phyloP scores from a whole-genome alignment of 2,888 invertebrate genomes.

The Rhimphoctona megacephalus region DNA sequence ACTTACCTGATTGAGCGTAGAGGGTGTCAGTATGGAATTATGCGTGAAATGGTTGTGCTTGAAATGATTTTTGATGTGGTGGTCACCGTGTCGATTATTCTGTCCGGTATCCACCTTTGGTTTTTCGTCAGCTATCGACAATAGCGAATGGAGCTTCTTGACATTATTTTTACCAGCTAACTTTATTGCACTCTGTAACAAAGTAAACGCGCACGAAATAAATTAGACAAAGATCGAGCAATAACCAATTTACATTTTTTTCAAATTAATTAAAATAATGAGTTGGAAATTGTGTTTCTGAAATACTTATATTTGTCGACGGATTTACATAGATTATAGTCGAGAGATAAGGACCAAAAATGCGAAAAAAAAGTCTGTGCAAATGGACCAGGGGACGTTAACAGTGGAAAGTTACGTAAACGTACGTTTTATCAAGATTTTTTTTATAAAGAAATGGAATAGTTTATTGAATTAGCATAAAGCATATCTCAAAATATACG shows the following conservation, averaged over 20 bases:
- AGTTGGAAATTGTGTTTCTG: not conserved
- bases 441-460: too few relatives aligned
- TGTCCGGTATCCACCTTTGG: conserved; percentile 87
- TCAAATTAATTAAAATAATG: not conserved
- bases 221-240: conserved; percentile 15
- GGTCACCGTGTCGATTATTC: conserved; percentile 85
- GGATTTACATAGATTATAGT: not conserved
- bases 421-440: too few relatives aligned
- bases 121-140: conserved; percentile 86
- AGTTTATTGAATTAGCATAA: too few relatives aligned
- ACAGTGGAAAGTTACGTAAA: too few relatives aligned
- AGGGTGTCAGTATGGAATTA: conserved; percentile 84
- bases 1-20: conserved; percentile 83
- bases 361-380: not conserved
- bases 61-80: conserved; percentile 84
- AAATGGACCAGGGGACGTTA: not conserved
- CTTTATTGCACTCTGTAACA: conserved; percentile 87
- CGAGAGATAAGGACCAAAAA: not conserved
- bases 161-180: conserved; percentile 87
- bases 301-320: not conserved
- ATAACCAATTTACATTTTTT: not conserved
- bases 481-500: too few relatives aligned
- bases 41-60: conserved; percentile 84
- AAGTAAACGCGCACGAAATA: not conserved
- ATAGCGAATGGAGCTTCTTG: conserved; percentile 86